Percentiles rank a stretch among this genome's conserved stretches.
Evolutionary conservation across 2,797 vertebrate species (phyloP).

Genomic region (Halcyon smyrnensis): DNA sequence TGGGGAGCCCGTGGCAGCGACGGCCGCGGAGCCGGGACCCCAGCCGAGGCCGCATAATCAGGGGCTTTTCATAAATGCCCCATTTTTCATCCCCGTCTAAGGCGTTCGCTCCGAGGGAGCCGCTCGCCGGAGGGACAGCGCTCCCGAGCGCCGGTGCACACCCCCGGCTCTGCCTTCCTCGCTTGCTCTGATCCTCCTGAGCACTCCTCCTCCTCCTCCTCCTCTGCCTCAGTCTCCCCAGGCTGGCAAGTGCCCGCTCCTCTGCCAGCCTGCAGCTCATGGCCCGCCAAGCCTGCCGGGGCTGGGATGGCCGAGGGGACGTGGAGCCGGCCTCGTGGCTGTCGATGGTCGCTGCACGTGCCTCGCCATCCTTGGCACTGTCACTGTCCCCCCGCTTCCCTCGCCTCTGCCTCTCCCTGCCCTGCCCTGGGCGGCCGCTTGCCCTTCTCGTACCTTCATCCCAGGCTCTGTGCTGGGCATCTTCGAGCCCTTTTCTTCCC

Average conservation of each 20-base stretch:
- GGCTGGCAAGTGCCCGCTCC: not conserved
- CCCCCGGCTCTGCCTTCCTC: not conserved
- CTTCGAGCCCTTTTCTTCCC: not conserved
- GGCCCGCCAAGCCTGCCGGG: not conserved
- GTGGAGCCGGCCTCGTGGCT: accelerated
- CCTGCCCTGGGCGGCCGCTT: not conserved
- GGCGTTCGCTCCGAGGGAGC: constrained; percentile 39
- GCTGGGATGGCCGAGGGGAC: accelerated
- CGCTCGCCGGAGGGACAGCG: constrained; percentile 63
- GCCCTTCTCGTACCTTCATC: not conserved
- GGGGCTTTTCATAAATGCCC: constrained; percentile 81
- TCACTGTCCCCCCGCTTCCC: accelerated
- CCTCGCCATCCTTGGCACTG: not conserved
- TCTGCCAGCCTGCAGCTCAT: accelerated
- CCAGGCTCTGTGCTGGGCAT: not conserved
- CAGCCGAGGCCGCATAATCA: constrained; percentile 82
- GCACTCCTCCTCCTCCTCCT: not conserved
- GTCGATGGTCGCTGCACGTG: accelerated
- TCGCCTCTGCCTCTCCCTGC: not conserved
- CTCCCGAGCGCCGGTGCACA: not conserved
- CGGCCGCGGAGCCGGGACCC: constrained; percentile 74
- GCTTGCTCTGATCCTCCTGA: not conserved
- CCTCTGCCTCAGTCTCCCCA: not conserved
- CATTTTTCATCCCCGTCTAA: constrained; percentile 79
- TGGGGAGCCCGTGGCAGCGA: constrained; percentile 80